Base-by-base conservation (phyloP, 2,888 invertebrate species). In the Aricia artaxerxes region DNA sequence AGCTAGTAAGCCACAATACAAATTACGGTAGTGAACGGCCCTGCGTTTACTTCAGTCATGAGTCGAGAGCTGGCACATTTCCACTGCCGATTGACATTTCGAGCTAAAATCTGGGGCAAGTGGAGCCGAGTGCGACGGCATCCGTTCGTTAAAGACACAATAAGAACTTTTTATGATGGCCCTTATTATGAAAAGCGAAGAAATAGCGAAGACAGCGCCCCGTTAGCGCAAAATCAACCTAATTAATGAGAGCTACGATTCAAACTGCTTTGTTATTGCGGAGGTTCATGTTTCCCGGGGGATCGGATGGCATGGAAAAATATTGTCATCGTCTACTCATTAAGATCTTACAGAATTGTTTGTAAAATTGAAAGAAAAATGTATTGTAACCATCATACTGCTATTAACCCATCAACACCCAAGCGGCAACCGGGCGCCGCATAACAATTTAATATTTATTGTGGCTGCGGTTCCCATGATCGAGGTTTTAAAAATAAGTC, bases 61-160 rank as follows among this genome's bases (percentile, higher is more conserved):
- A 40, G 44, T 73, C 44, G 44, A 73, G 73, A 76, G 35, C 76
- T 76, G 53, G 76, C 76, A 53, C 57, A 76, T 35, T 76, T 53
- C 76, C 76, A 60, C 57, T n/a, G 57, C n/a, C 40, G 60, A 73
- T 78, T 78, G 78, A 78, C 73, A 73, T 73, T 44, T 60, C 38
- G 57, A 44, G 44, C 61, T 75, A 73, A 78, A 78, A 78, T 78
- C 60, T 78, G 44, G 78, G 78, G 60, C 60, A 73, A 78, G 57
- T 57, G 53, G 76, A 35, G 60, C 24, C 31, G 60, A 44, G 38
- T 73, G 73, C 49, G 73, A 78, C 73, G 38, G 78, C 49, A 73
- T 60, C 61, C 73, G 60, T 78, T 78, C 73, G 78, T 78, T 78
- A 78, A 73, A 40, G 60, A 57, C 35, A 35, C 76, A 57, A 76